A percentile compares a stretch with the other conserved stretches of the same genome.
Evolutionary conservation across 2,888 invertebrate species (phyloP).

Genomic region (Anthophora plumipes): DNA sequence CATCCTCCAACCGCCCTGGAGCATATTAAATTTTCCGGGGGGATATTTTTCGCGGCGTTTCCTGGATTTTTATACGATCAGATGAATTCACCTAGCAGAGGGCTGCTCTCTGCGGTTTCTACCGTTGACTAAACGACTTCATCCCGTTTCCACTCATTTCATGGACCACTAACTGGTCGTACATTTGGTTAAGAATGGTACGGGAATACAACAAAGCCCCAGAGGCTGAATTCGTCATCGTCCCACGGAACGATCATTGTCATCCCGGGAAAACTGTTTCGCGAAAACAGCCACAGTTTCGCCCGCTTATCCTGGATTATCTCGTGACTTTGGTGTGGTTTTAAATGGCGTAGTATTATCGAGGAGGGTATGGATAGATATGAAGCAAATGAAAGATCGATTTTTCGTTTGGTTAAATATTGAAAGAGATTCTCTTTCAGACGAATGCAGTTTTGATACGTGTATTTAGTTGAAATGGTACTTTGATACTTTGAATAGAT

Average conservation of each 20-base stretch:
- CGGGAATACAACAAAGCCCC: constrained; percentile 27
- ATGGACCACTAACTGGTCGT: constrained; percentile 3
- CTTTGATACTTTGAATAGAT: too few relatives aligned
- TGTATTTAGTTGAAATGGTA: too few relatives aligned
- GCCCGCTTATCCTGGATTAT: neutral
- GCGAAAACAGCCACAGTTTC: constrained; percentile 23
- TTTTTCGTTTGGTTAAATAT: too few relatives aligned
- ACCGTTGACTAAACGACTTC: constrained; percentile 52
- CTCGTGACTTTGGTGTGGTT: neutral
- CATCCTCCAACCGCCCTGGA: constrained; percentile 52
- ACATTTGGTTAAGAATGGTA: constrained; percentile 44
- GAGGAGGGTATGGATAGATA: too few relatives aligned
- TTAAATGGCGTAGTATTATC: neutral
- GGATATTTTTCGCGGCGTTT: constrained; percentile 67
- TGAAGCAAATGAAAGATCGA: neutral
- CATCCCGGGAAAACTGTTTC: constrained; percentile 38
- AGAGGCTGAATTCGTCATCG: constrained; percentile 10
- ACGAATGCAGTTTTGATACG: too few relatives aligned
- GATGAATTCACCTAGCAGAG: constrained; percentile 59
- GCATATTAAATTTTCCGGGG: constrained; percentile 74
- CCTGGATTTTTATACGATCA: constrained; percentile 64
- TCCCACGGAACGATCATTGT: constrained; percentile 30
- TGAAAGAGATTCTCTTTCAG: too few relatives aligned
- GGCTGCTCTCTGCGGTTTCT: constrained; percentile 23
- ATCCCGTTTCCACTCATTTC: constrained; percentile 29